phyloP scores from a whole-genome alignment of 2,113 vertebrate species.

The Murina feae region DNA sequence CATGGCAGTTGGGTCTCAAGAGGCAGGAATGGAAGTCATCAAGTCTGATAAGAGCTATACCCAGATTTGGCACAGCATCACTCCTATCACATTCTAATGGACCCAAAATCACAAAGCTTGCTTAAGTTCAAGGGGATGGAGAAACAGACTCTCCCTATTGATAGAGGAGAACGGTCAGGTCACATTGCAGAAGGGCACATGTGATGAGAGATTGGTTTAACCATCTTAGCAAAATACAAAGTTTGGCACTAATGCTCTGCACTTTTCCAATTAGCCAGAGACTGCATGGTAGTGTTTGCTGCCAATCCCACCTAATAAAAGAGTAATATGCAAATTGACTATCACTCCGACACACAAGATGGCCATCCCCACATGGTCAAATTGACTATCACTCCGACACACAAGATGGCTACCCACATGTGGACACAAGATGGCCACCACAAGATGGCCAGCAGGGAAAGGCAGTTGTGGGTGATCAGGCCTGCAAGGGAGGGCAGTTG shows the following conservation, averaged over 20 bases:
- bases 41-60: background rate
- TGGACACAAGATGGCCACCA: too few relatives aligned
- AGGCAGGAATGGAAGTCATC: background rate
- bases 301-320: background rate
- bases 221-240: background rate
- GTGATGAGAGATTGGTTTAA: background rate
- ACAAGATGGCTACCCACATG: too few relatives aligned
- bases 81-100: background rate
- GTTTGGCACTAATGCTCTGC: background rate
- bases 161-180: background rate
- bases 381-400: too few relatives aligned
- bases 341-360: too few relatives aligned
- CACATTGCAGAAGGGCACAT: background rate
- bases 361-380: too few relatives aligned
- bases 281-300: background rate
- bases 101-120: background rate
- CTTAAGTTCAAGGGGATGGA: background rate
- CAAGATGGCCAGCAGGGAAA: too few relatives aligned
- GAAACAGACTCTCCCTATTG: background rate
- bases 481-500: too few relatives aligned
- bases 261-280: background rate
- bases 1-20: background rate
- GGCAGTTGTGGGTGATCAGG: too few relatives aligned
- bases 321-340: too few relatives aligned
- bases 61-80: background rate